A percentile compares a stretch with the other conserved stretches of the same genome.
Conservation (phyloP, 1,140 invertebrate species). For the Macrocentrus cingulum region DNA sequence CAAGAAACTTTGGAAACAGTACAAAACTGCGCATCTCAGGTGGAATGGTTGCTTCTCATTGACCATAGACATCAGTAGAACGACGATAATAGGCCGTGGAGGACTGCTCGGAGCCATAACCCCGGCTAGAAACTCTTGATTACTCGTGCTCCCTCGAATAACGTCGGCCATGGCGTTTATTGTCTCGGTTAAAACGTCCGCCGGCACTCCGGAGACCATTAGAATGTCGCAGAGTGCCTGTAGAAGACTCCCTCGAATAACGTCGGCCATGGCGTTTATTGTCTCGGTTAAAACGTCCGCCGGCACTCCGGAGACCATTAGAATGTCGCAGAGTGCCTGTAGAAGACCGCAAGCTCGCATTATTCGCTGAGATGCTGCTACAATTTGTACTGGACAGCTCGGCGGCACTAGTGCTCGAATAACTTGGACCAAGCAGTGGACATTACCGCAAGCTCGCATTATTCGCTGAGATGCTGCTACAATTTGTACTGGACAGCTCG, state of each 20-base stretch:
- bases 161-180: conserved; percentile 95
- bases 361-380: no score
- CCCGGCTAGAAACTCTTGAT: conserved; percentile 90
- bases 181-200: conserved; percentile 93
- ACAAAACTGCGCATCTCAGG: conserved; percentile 91
- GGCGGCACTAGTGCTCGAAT: no score
- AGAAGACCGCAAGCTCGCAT: no score
- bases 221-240: conserved; percentile 85
- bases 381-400: no score
- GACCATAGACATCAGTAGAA: conserved; percentile 97
- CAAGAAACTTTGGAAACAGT: conserved; percentile 96
- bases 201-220: conserved; percentile 95
- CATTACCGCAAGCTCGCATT: conserved; percentile 85
- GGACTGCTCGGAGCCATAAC: conserved; percentile 92
- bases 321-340: no score
- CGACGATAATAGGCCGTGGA: conserved; percentile 88
- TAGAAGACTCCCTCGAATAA: no score
- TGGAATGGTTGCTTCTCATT: conserved; percentile 96
- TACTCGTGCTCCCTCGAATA: conserved; percentile 84
- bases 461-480: conserved; percentile 82
- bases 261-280: no score
- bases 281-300: no score
- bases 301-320: no score
- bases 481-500: conserved; percentile 79
- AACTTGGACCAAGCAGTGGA: no score